phyloP scores from a whole-genome alignment of 2,888 invertebrate genomes.

The Harpalus rubripes region DNA sequence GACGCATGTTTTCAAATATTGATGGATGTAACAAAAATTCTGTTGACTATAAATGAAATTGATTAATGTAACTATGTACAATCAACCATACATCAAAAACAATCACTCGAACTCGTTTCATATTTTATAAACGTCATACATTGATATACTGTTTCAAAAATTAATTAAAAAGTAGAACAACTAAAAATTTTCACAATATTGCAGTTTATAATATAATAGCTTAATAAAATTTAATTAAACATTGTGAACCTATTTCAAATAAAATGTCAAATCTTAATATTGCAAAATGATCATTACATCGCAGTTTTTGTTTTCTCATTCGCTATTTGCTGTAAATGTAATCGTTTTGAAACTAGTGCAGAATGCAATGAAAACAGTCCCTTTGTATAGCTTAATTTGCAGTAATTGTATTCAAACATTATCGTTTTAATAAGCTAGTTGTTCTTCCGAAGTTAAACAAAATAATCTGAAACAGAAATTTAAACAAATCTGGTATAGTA shows the following conservation, averaged over 20 bases:
- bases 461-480: conserved; percentile 55
- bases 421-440: conserved; percentile 56
- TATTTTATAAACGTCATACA: conserved; percentile 2
- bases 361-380: background rate
- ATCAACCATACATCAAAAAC: conserved; percentile 18
- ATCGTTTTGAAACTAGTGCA: conserved; percentile 5
- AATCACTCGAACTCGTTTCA: conserved; percentile 19
- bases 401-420: conserved; percentile 57
- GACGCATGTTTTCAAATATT: conserved; percentile 16
- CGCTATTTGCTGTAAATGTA: background rate
- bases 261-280: background rate
- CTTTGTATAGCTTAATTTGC: conserved; percentile 31
- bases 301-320: background rate
- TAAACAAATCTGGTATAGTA: conserved; percentile 41
- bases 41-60: background rate
- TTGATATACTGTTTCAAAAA: background rate
- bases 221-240: background rate
- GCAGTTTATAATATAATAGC: background rate
- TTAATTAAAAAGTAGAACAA: background rate
- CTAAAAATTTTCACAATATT: background rate
- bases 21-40: background rate
- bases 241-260: background rate
- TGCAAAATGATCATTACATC: background rate
- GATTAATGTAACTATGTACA: conserved; percentile 2
- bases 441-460: conserved; percentile 56